phyloP scores from a whole-genome alignment of 2,797 vertebrate genomes.

The Myotis findleyi region DNA sequence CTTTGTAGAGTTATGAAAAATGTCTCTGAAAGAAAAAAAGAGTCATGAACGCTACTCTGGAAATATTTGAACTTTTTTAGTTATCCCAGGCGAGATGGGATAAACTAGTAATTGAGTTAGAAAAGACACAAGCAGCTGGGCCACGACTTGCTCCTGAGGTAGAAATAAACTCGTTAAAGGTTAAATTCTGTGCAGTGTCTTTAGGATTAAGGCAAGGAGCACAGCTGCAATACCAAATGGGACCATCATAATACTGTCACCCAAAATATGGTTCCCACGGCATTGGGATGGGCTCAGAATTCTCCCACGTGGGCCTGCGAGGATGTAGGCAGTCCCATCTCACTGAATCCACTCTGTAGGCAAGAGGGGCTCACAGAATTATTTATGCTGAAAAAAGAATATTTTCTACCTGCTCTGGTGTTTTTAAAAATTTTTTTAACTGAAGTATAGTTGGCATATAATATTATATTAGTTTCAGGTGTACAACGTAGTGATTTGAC shows the following conservation, averaged over 20 bases:
- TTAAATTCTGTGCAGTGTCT: background rate
- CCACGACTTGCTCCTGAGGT: background rate
- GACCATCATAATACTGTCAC: background rate
- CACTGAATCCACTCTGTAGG: background rate
- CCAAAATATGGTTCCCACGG: fast-evolving
- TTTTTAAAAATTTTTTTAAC: background rate
- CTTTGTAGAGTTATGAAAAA: slow-evolving; percentile 30
- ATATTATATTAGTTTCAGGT: background rate
- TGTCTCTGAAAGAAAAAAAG: background rate
- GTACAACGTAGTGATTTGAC: background rate
- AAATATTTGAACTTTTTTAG: slow-evolving; percentile 16
- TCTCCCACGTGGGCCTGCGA: background rate
- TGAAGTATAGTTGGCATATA: background rate
- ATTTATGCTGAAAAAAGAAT: background rate
- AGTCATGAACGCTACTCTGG: background rate
- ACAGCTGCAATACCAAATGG: background rate
- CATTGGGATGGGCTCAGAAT: background rate
- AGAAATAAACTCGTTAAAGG: slow-evolving; percentile 39
- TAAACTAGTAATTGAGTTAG: slow-evolving; percentile 11
- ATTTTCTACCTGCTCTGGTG: background rate
- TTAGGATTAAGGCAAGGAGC: background rate
- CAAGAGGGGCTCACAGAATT: background rate
- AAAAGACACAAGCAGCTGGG: background rate
- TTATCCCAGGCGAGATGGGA: background rate
- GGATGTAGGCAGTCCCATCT: too few relatives aligned